Evolutionary conservation across 2,888 invertebrate genomes (phyloP).

Genomic region (Oegoconia quadripuncta): DNA sequence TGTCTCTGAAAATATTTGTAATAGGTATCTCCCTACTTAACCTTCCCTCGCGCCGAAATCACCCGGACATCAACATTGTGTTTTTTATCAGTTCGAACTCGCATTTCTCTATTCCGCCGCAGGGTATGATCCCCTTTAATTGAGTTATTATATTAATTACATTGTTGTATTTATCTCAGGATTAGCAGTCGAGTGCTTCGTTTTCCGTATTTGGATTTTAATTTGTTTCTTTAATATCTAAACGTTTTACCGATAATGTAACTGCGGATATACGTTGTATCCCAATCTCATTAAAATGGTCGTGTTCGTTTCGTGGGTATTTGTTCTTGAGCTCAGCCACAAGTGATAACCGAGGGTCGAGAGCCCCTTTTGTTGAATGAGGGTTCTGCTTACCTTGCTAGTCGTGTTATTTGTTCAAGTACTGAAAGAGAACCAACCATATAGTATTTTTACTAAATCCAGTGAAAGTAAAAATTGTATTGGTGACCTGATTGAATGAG

Average conservation of each 20-base stretch:
- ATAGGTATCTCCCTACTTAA: conserved; percentile 27
- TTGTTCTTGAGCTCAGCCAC: conserved; percentile 55
- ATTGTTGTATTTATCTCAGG: conserved; percentile 53
- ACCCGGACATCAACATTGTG: conserved; percentile 45
- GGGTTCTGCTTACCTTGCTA: conserved; percentile 46
- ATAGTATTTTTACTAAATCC: no score
- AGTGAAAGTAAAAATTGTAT: no score
- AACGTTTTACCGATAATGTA: conserved; percentile 1
- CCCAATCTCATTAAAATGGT: conserved; percentile 38
- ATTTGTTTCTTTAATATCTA: neutral
- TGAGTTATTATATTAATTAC: conserved; percentile 77
- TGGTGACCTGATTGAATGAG: no score
- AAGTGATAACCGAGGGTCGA: conserved; percentile 49
- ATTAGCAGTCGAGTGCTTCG: conserved; percentile 35
- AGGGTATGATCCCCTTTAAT: conserved; percentile 64
- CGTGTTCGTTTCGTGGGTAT: conserved; percentile 48
- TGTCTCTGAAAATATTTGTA: conserved; percentile 54
- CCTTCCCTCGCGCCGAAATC: conserved; percentile 37
- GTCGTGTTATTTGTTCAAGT: conserved; percentile 60
- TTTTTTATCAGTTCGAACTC: conserved; percentile 51
- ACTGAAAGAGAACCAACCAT: conserved; percentile 18
- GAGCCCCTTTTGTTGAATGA: conserved; percentile 44
- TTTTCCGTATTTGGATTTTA: conserved; percentile 3
- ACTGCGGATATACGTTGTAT: conserved; percentile 23
- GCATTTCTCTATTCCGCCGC: conserved; percentile 40